A percentile compares a stretch with the other conserved stretches of the same genome.
Conservation (phyloP, 2,797 vertebrate species). For the Orientallactaga sibirica region DNA sequence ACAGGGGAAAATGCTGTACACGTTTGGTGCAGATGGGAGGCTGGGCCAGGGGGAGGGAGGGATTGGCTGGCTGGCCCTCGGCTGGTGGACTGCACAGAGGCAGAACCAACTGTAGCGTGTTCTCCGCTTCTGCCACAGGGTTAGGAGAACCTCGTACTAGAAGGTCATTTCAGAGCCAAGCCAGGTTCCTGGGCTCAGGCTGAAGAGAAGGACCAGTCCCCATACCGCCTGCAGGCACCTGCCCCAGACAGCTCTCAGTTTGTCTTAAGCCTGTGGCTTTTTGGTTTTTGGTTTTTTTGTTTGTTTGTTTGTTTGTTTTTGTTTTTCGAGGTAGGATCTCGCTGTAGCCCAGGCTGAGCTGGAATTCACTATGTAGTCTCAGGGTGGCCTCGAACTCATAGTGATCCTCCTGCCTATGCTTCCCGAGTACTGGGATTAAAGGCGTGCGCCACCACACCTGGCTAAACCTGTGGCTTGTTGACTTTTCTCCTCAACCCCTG, state of each 20-base stretch:
- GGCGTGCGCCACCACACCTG: too few species aligned
- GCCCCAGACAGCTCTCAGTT: neutral
- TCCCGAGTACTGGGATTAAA: too few species aligned
- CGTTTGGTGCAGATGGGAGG: neutral
- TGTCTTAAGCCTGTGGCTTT: neutral
- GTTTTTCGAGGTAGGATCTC: too few species aligned
- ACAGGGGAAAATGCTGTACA: neutral
- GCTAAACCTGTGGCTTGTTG: neutral
- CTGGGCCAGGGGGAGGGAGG: neutral
- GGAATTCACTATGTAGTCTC: too few species aligned
- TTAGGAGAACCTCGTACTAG: neutral
- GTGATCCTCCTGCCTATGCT: too few species aligned
- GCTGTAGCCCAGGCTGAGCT: too few species aligned
- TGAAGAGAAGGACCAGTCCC: neutral
- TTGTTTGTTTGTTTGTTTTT: too few species aligned
- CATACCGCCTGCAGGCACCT: too few species aligned
- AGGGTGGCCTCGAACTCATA: too few species aligned
- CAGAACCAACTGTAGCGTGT: neutral
- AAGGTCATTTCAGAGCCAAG: neutral
- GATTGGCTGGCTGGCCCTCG: neutral
- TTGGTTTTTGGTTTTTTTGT: too few species aligned
- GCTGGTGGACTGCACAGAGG: neutral
- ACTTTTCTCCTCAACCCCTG: neutral
- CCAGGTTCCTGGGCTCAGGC: neutral
- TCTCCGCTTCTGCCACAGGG: neutral